Conservation (phyloP, 1,140 invertebrate species). For the Luehdorfia chinensis region DNA sequence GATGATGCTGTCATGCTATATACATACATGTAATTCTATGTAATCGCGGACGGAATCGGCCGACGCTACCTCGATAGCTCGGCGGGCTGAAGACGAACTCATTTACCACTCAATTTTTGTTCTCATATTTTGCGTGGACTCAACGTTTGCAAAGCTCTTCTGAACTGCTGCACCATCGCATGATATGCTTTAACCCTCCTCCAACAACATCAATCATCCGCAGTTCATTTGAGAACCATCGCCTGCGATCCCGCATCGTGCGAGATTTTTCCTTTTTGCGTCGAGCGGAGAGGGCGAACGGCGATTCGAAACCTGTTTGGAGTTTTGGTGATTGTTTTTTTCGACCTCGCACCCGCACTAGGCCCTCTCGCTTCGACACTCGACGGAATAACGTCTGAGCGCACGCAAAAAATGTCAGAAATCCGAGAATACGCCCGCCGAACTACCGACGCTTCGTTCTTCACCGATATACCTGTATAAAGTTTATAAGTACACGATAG, state of each 20-base stretch:
- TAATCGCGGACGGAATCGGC: conserved; percentile 35
- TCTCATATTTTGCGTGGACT: conserved; percentile 2
- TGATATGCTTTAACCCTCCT: conserved; percentile 21
- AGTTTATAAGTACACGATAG: conserved; percentile 45
- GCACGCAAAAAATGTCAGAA: conserved; percentile 52
- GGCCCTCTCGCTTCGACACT: conserved; percentile 36
- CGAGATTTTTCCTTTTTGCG: conserved; percentile 62
- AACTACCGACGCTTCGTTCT: conserved; percentile 47
- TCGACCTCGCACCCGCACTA: conserved; percentile 41
- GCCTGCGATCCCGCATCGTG: conserved; percentile 36
- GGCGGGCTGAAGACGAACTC: conserved; percentile 29
- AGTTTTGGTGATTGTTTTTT: conserved; percentile 71
- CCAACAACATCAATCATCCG: conserved; percentile 48
- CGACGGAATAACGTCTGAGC: conserved; percentile 35
- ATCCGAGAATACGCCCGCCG: conserved; percentile 43
- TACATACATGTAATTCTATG: too few relatives aligned
- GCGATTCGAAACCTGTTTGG: conserved; percentile 58
- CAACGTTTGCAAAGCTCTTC: neutral
- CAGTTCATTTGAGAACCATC: conserved; percentile 47
- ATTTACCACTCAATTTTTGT: conserved; percentile 2
- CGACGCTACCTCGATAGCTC: conserved; percentile 41
- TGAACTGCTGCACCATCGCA: neutral
- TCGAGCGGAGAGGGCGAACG: conserved; percentile 52
- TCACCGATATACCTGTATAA: conserved; percentile 47
- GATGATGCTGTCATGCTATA: conserved; percentile 1